Evolutionary conservation across 2,797 vertebrate genomes (phyloP).

Genomic region (Schizopygopsis malacanthus): DNA sequence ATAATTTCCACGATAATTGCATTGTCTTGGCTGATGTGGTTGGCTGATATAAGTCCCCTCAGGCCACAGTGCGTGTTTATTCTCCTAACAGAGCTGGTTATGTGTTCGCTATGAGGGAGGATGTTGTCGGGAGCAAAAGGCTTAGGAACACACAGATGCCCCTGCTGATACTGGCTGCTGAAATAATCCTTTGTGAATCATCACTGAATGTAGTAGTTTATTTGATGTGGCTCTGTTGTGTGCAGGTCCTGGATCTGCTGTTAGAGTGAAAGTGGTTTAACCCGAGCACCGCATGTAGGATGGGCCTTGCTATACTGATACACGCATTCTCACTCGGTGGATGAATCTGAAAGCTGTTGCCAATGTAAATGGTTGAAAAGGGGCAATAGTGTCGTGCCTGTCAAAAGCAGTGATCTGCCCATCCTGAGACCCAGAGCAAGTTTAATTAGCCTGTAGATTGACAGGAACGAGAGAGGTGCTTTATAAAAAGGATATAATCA

Average conservation of each 20-base stretch:
- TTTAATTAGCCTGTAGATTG: conserved; percentile 54
- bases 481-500: conserved; percentile 54
- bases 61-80: conserved; percentile 36
- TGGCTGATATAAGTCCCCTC: conserved; percentile 36
- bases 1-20: conserved; percentile 39
- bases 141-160: conserved; percentile 47
- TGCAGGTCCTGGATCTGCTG: conserved; percentile 22
- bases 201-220: conserved; percentile 44
- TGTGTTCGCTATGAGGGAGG: conserved; percentile 45
- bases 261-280: conserved; percentile 30
- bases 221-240: conserved; percentile 44
- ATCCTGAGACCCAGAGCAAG: conserved; percentile 15
- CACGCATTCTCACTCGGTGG: not conserved
- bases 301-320: not conserved
- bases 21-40: conserved; percentile 38
- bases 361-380: conserved; percentile 17
- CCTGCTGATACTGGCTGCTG: conserved; percentile 45
- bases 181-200: conserved; percentile 52
- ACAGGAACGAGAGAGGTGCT: conserved; percentile 23
- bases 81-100: conserved; percentile 46
- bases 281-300: not conserved
- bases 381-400: not conserved
- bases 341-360: conserved; percentile 12
- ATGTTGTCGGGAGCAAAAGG: conserved; percentile 43
- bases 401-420: conserved; percentile 10